These are phyloP conservation scores for Habropoda laboriosa DNA, from an alignment of 1,140 invertebrate species.

Conservation along the genomic window DNA sequence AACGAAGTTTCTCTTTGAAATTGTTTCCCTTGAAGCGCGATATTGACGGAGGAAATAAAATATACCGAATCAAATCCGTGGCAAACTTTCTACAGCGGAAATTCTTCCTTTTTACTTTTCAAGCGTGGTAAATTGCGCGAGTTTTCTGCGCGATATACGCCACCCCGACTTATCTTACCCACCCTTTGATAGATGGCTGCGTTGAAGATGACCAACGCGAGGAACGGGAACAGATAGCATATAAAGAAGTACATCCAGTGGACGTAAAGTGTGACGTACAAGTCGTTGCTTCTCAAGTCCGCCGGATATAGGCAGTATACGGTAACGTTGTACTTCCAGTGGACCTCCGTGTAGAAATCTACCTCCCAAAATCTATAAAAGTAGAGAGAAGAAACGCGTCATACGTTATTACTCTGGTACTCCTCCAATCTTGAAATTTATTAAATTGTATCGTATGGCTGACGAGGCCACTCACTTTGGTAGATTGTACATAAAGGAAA, in stretches of 20 bases:
- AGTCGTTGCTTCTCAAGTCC: constrained; percentile 85
- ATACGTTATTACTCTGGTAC: no score
- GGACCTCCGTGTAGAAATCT: constrained; percentile 77
- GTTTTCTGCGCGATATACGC: no score
- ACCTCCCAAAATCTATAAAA: constrained; percentile 86
- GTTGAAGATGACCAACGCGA: constrained; percentile 92
- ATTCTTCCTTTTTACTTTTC: no score
- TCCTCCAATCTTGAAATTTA: no score
- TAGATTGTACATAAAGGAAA: constrained; percentile 94
- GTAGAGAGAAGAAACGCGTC: neutral
- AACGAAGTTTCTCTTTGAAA: no score
- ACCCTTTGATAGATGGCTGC: constrained; percentile 92
- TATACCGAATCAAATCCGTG: no score
- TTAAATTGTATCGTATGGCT: no score
- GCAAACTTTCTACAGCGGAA: no score
- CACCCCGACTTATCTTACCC: constrained; percentile 62
- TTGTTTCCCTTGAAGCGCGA: no score
- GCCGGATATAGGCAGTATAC: constrained; percentile 89
- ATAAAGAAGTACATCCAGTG: constrained; percentile 96
- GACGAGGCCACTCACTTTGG: constrained; percentile 81
- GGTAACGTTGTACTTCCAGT: constrained; percentile 83
- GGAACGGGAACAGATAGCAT: constrained; percentile 95
- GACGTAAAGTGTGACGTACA: constrained; percentile 94
- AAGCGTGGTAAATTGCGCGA: no score
- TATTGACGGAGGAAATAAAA: no score